Conservation (phyloP, 2,797 vertebrate genomes). For the Crocidura indochinensis region DNA sequence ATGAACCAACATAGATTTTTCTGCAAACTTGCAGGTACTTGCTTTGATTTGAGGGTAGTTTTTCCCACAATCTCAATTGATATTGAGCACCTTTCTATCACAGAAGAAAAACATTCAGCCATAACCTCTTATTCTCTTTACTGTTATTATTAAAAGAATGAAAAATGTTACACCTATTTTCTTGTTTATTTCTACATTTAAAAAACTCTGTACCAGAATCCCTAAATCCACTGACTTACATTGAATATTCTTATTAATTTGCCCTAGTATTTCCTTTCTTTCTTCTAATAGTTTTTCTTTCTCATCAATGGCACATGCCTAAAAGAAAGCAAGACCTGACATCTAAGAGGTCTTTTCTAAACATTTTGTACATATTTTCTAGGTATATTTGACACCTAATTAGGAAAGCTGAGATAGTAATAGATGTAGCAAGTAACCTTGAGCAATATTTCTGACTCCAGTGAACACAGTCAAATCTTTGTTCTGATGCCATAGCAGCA, state of each 20-base stretch:
- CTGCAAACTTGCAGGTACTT: too few relatives aligned
- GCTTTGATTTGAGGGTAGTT: too few relatives aligned
- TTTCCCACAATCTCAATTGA: too few relatives aligned
- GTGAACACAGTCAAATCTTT: slow-evolving; percentile 1
- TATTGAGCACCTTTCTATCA: neutral
- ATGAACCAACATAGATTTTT: too few relatives aligned
- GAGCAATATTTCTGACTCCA: slow-evolving; percentile 56
- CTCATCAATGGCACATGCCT: slow-evolving; percentile 1
- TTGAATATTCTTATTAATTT: slow-evolving; percentile 16
- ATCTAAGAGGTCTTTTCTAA: slow-evolving; percentile 40
- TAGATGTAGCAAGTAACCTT: slow-evolving; percentile 49
- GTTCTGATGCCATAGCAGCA: slow-evolving; percentile 20
- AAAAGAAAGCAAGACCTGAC: slow-evolving; percentile 51
- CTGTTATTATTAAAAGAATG: slow-evolving; percentile 17
- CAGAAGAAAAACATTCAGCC: neutral
- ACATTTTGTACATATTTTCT: slow-evolving; percentile 38
- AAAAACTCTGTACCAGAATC: neutral
- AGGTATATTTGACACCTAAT: slow-evolving; percentile 30
- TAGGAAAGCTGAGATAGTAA: slow-evolving; percentile 42
- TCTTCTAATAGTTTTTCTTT: slow-evolving; percentile 21
- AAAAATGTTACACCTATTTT: neutral
- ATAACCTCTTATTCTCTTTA: neutral
- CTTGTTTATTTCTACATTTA: neutral
- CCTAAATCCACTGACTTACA: neutral
- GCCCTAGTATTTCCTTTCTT: neutral